Evolutionary conservation across 2,888 invertebrate species (phyloP).

Genomic region (Apantesis nais): DNA sequence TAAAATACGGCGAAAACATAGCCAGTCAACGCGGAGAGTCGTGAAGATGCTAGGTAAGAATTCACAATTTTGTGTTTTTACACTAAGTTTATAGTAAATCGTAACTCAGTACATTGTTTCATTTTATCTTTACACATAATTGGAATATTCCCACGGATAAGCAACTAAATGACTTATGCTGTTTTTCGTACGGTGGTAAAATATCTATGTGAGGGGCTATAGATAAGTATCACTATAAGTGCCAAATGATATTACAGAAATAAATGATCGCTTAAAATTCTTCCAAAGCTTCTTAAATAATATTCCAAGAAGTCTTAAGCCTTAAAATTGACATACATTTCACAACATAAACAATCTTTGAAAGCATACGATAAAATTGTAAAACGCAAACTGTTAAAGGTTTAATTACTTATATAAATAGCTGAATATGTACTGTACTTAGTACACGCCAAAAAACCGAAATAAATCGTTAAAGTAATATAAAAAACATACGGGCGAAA

Average conservation of each 20-base stretch:
- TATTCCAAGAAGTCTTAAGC: no score
- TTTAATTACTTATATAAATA: no score
- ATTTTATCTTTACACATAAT: not conserved
- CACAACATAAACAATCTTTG: no score
- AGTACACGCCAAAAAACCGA: no score
- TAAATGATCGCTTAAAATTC: no score
- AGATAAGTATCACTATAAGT: not conserved
- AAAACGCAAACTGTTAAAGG: no score
- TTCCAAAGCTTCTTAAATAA: no score
- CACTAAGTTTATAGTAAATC: not conserved
- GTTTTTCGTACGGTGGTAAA: not conserved
- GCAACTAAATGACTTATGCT: not conserved
- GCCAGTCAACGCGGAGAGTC: constrained; percentile 88
- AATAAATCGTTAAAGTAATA: no score
- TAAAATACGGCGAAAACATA: constrained; percentile 69
- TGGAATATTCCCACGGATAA: not conserved
- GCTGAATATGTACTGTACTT: no score
- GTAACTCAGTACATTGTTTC: not conserved
- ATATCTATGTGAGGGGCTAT: not conserved
- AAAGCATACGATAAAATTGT: no score
- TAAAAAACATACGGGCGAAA: no score
- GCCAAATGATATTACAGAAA: not conserved
- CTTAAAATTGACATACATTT: no score
- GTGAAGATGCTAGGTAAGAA: constrained; percentile 91
- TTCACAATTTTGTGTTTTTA: not conserved